Conservation (phyloP, 2,113 vertebrate species). For the Passer domesticus region DNA sequence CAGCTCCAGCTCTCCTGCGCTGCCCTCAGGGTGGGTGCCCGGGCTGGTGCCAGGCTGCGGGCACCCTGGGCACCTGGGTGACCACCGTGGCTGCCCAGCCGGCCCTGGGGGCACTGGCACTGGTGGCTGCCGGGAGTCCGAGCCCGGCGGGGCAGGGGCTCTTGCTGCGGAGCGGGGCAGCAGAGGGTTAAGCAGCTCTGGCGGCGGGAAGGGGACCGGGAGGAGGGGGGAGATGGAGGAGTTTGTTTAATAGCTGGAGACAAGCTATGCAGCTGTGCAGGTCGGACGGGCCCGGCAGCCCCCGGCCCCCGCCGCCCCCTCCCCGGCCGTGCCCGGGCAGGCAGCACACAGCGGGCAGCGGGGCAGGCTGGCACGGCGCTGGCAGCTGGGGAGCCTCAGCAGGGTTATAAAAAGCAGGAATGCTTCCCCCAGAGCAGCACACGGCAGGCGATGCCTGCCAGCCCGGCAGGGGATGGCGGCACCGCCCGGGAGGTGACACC, state of each 20-base stretch:
- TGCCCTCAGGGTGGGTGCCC: neutral
- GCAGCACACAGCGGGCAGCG: neutral
- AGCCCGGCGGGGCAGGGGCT: neutral
- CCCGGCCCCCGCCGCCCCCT: neutral
- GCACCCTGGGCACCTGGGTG: neutral
- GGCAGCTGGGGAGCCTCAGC: neutral
- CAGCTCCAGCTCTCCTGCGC: neutral
- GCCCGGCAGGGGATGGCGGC: neutral
- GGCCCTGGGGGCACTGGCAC: neutral
- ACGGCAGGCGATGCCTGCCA: neutral
- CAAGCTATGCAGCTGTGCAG: slow-evolving; percentile 61
- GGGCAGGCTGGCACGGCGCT: neutral
- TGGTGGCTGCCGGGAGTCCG: neutral
- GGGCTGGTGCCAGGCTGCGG: neutral
- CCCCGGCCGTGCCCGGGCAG: neutral
- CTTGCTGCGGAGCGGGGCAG: neutral
- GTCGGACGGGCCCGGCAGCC: slow-evolving; percentile 15
- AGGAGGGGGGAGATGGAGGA: slow-evolving; percentile 7
- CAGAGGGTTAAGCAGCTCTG: slow-evolving; percentile 55
- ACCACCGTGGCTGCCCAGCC: neutral
- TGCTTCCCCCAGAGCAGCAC: neutral
- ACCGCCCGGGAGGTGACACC: neutral
- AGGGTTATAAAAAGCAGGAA: slow-evolving; percentile 44
- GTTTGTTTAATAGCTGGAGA: slow-evolving; percentile 64
- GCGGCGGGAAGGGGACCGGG: neutral